Conservation (phyloP, 1,140 invertebrate species). For the Saccostrea cuccullata region DNA sequence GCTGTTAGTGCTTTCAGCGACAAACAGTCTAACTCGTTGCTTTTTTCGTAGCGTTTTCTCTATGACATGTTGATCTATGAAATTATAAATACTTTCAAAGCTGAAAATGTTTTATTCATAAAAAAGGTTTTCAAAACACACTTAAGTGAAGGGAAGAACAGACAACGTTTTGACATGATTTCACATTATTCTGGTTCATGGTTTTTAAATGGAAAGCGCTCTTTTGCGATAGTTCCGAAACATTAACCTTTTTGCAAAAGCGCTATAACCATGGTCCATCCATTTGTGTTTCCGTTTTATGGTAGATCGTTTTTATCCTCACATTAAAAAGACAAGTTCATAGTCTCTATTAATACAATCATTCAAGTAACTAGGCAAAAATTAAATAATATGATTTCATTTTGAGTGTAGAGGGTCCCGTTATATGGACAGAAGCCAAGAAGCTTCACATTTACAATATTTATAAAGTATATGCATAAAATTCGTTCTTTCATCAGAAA, state of each 20-base stretch:
- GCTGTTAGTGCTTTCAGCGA: background rate
- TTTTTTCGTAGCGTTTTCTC: background rate
- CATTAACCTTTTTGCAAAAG: background rate
- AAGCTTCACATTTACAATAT: too few relatives aligned
- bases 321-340: too few relatives aligned
- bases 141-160: conserved; percentile 8
- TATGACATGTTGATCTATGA: conserved; percentile 29
- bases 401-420: too few relatives aligned
- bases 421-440: too few relatives aligned
- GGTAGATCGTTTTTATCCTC: too few relatives aligned
- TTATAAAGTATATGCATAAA: too few relatives aligned
- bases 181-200: background rate
- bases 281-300: background rate
- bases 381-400: too few relatives aligned
- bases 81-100: conserved; percentile 6
- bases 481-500: too few relatives aligned
- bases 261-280: background rate
- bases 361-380: too few relatives aligned
- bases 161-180: background rate
- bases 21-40: background rate
- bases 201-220: background rate
- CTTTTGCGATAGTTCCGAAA: background rate
- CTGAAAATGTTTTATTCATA: background rate
- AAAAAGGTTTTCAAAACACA: conserved; percentile 7
- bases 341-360: too few relatives aligned